These are phyloP conservation scores for Helostoma temminkii DNA, from an alignment of 2,797 vertebrate genomes.

Conservation along the genomic window DNA sequence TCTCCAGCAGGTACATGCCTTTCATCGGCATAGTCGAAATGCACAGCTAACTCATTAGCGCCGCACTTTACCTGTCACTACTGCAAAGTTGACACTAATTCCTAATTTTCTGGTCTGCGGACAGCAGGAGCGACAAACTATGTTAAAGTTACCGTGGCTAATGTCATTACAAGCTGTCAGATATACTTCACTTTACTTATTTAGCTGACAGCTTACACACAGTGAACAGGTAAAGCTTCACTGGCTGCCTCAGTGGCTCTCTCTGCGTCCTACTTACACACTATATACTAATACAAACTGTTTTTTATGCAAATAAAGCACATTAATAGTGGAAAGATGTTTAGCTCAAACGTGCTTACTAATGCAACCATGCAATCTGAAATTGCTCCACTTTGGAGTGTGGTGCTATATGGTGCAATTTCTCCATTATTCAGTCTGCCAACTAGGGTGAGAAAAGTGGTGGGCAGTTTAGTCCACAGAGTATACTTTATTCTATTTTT, in stretches of 20 bases:
- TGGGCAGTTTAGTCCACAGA: neutral
- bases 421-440: conserved; percentile 30
- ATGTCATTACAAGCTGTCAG: conserved; percentile 67
- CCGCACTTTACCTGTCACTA: conserved; percentile 35
- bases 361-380: conserved; percentile 13
- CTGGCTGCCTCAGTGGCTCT: conserved; percentile 22
- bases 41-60: conserved; percentile 35
- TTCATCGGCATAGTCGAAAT: conserved; percentile 5
- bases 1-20: conserved; percentile 34
- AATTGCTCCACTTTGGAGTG: conserved; percentile 26
- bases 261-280: conserved; percentile 12
- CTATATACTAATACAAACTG: conserved; percentile 14
- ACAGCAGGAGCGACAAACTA: conserved; percentile 45
- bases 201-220: conserved; percentile 47
- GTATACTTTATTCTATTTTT: neutral
- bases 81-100: conserved; percentile 49
- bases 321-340: neutral
- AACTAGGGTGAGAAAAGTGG: neutral
- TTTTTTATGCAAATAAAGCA: conserved; percentile 30
- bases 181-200: conserved; percentile 46
- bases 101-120: conserved; percentile 61
- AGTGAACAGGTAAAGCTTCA: conserved; percentile 49
- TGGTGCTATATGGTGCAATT: conserved; percentile 10
- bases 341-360: conserved; percentile 11
- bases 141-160: conserved; percentile 64